Base-by-base conservation (phyloP, 1,140 invertebrate genomes). In the Drosophila setifemur region DNA sequence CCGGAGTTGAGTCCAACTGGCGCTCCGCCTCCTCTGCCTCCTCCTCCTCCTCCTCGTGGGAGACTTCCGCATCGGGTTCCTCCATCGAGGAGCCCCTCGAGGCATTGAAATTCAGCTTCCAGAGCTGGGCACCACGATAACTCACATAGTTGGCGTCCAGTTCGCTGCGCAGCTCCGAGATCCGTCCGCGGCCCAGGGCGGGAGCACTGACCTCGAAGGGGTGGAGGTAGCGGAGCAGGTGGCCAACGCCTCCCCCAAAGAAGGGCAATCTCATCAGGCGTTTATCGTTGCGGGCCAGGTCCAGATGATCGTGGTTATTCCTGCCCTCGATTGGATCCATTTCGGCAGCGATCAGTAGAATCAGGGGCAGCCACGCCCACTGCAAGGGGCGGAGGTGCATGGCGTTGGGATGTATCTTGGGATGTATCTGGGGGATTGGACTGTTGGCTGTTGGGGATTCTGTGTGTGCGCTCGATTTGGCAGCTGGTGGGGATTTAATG, bases 101-200 rank as follows among this genome's bases (percentile, higher is more conserved):
- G n/a, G 47, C 45, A 66, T 88, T 82, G 7, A 89, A 89, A 40
- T 79, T 79, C 1, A 89, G 54, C 47, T 89, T 89, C 88, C 88
- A 89, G 4, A 89, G 63, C 40, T 89, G 88, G 19, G 71, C 77
- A 25, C 79, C 88, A 1, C 78, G 69, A 33, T 89, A 89, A 57
- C 74, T 88, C 2, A 89, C 77, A 14, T 82, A 89, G 48, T 89
- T 89, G 60, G 87, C 45, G 16, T 89, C 83, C 16, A 82, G 61
- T 0, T 87, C 71, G 47, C 50, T 70, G 35, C 88, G 88, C 26
- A 86, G 63, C 14, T 89, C 73, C 2, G 85, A 88, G 29, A 79
- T 58, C 0, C 79, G 53, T 0, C 50, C 77, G 1, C 73, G 31
- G 40, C 6, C 4, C 7, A 57, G 2, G 19, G 18, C 8, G 25